phyloP scores from a whole-genome alignment of 2,888 invertebrate species.

The Bruchidius siliquastri region DNA sequence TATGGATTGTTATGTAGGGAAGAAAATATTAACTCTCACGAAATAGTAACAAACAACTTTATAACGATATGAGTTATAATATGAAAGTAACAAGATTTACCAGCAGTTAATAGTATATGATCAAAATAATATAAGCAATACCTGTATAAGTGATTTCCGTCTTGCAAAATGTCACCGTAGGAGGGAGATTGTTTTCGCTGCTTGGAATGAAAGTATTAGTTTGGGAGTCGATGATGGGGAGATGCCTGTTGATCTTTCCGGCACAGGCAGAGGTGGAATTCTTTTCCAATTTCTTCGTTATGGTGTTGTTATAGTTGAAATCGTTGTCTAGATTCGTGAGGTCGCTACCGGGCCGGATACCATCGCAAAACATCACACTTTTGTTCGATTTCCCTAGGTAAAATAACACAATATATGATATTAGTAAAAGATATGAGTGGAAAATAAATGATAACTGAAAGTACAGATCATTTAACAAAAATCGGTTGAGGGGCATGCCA shows the following conservation, averaged over 20 bases:
- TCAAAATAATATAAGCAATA: not conserved
- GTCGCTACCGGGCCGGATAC: constrained; percentile 83
- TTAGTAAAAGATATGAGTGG: too few relatives aligned
- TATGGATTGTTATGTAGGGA: too few relatives aligned
- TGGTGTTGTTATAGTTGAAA: constrained; percentile 42
- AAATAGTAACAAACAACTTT: too few relatives aligned
- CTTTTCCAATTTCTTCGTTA: constrained; percentile 22
- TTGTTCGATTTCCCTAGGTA: constrained; percentile 53
- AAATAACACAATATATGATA: too few relatives aligned
- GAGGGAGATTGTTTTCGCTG: constrained; percentile 53
- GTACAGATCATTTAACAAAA: too few relatives aligned
- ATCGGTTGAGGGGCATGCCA: too few relatives aligned
- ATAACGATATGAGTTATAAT: too few relatives aligned
- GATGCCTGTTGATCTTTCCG: constrained; percentile 31
- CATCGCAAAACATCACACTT: constrained; percentile 85
- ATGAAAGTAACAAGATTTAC: too few relatives aligned
- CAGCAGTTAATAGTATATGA: not conserved
- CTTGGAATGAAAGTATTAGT: constrained; percentile 55
- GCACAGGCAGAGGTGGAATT: constrained; percentile 9
- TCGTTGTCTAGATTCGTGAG: constrained; percentile 71
- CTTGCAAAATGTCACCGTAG: constrained; percentile 52
- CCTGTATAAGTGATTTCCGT: constrained; percentile 25
- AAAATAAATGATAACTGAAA: too few relatives aligned
- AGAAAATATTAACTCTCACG: too few relatives aligned
- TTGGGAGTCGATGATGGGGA: constrained; percentile 48